Evolutionary conservation across 2,888 invertebrate species (phyloP).

Genomic region (Acleris holmiana): DNA sequence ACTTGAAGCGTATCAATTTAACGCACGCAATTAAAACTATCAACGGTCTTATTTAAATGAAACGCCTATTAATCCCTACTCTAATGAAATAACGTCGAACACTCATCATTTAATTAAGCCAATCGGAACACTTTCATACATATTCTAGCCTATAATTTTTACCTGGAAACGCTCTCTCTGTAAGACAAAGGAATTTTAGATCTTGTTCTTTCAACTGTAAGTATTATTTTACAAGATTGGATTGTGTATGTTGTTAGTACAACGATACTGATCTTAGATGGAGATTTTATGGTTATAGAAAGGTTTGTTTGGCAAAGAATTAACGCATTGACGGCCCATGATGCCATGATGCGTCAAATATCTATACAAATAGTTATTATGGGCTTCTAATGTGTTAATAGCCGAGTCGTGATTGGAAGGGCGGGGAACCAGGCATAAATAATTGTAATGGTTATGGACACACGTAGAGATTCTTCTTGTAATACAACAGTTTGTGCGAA

Average conservation of each 20-base stretch:
- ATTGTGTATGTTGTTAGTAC: neutral
- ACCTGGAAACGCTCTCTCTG: conserved; percentile 27
- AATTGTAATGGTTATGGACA: too few species aligned
- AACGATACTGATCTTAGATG: conserved; percentile 7
- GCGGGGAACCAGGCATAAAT: too few species aligned
- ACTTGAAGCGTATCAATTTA: neutral
- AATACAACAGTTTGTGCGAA: too few species aligned
- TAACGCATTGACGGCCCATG: neutral
- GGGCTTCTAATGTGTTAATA: too few species aligned
- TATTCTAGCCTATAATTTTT: conserved; percentile 23
- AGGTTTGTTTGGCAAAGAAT: neutral
- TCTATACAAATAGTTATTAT: too few species aligned
- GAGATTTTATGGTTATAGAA: conserved; percentile 8
- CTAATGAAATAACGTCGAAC: conserved; percentile 10
- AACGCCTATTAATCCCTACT: conserved; percentile 6
- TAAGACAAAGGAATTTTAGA: conserved; percentile 2
- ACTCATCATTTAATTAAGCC: conserved; percentile 2
- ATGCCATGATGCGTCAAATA: too few species aligned
- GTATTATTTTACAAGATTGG: neutral
- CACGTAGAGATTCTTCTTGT: too few species aligned
- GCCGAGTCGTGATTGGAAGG: too few species aligned
- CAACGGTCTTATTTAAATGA: conserved; percentile 27
- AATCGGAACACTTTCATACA: conserved; percentile 19
- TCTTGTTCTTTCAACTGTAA: neutral
- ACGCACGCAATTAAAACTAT: conserved; percentile 26